Evolutionary conservation across 2,888 invertebrate genomes (phyloP), one percentile per base, ranked within the genome.

Genomic region (Aphidius colemani): DNA sequence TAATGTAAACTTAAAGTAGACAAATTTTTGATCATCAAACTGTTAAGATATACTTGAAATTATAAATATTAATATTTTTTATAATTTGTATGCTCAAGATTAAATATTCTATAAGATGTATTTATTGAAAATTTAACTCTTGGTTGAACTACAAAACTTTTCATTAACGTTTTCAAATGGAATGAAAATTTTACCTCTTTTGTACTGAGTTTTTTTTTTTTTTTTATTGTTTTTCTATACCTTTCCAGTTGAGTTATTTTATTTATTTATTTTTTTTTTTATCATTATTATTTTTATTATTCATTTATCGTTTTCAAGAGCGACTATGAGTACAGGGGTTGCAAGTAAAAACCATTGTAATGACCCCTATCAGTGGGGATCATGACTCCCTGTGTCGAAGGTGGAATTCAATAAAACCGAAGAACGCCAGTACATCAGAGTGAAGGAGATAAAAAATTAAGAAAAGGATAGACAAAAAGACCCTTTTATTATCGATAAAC

Each of bases 301-400:
- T 30, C 30, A 30, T 30, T 30, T 30, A 30, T 30, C 30, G 30
- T 30, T 30, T 30, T 30, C 30, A 30, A 30, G 30, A 30, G 30
- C 30, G 30, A 30, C 30, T 30, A 70, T 71, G 71, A 71, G 59
- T 39, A 53, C 51, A n/a, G 11, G 40, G 49, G 48, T 9, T 7
- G 43, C 7, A 11, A 63, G 53, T 49, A 57, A 41, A 40, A 46
- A 58, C 70, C 71, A 77, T 73, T 70, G 75, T 70, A 76, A 76
- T 78, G 77, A 78, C 78, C 77, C 78, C 74, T 75, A 78, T 76
- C 75, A 72, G 74, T 75, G 70, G 74, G 73, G 76, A 74, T 72
- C 72, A 74, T 69, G 69, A 69, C 74, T 75, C 71, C 69, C 71
- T 68, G 30, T 30, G 30, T 66, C 59, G 30, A 64, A 72, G 68